These are phyloP conservation scores for Temnothorax nylanderi DNA, from an alignment of 1,140 invertebrate genomes.

Conservation along the genomic window DNA sequence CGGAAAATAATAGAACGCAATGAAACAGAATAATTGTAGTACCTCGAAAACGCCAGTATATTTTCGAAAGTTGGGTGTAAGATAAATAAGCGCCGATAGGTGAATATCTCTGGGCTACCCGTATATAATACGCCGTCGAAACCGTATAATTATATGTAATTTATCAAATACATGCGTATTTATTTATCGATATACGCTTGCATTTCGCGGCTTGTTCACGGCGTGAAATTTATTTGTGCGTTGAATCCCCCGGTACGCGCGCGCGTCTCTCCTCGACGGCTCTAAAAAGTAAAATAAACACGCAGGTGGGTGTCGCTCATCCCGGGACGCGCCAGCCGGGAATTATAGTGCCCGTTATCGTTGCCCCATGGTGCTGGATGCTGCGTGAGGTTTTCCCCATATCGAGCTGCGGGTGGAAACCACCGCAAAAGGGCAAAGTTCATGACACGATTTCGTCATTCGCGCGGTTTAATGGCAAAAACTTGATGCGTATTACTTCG, in stretches of 20 bases:
- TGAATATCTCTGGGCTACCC: background rate
- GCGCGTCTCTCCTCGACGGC: background rate
- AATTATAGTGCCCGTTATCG: slow-evolving; percentile 4
- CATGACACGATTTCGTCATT: slow-evolving; percentile 63
- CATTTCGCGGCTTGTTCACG: background rate
- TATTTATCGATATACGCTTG: slow-evolving; percentile 28
- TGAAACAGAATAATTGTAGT: background rate
- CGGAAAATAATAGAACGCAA: background rate
- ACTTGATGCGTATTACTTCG: slow-evolving; percentile 31
- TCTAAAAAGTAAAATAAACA: slow-evolving; percentile 22
- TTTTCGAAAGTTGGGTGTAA: background rate
- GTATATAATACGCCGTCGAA: background rate
- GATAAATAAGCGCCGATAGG: background rate
- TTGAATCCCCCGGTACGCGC: background rate
- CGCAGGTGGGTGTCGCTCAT: slow-evolving; percentile 4
- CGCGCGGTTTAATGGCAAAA: slow-evolving; percentile 24
- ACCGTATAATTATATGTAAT: background rate
- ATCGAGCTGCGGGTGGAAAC: slow-evolving; percentile 52
- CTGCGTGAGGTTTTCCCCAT: slow-evolving; percentile 41
- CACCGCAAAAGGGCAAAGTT: slow-evolving; percentile 74
- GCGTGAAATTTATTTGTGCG: slow-evolving; percentile 30
- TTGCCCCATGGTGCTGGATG: slow-evolving; percentile 26
- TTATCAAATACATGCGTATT: slow-evolving; percentile 12
- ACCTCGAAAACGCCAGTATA: background rate
- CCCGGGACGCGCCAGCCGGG: background rate